Evolutionary conservation across 2,888 invertebrate species (phyloP), one percentile per base, ranked within the genome.

Genomic region (Aricia artaxerxes): DNA sequence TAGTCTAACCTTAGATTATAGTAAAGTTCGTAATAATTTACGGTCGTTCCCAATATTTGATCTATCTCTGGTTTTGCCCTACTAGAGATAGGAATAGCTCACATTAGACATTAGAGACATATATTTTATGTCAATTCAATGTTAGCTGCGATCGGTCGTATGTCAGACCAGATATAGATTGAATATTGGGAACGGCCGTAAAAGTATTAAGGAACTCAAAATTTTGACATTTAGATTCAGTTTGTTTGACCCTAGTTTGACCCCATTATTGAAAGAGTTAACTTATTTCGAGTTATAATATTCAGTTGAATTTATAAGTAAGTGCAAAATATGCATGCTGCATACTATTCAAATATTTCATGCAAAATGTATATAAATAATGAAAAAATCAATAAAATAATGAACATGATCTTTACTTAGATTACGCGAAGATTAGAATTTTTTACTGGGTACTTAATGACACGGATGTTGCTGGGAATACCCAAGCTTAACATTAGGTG

Each of bases 381-480:
- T 13, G 4, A 16, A 4, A 69, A 69, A 69, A 69, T 16, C 69
- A 13, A 35, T 69, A 16, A 13, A 69, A 1, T 64, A 31, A 24
- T 38, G 69, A 69, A 35, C 69, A 5, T 69, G 69, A 69, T 69
- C 69, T 69, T 35, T 69, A 69, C 11, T 35, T 13, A 57, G 69
- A 69, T 69, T 35, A 69, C 69, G 69, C 35, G 35, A 69, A 69
- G 69, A 69, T 64, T 64, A 31, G 35, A 7, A 35, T 69, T 69
- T 69, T 69, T 69, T 69, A 16, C 35, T 38, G 3, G 5, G 35
- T 38, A 5, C 69, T 38, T 69, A 69, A 35, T 38, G 69, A 69
- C 35, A 38, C 69, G 69, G 69, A 69, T 69, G 69, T 16, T 69
- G 16, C 5, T 38, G 69, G 35, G 13, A 38, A 69, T 69, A 16